A percentile compares a stretch with the other conserved stretches of the same genome.
These are phyloP conservation scores for Ernsta delagoae DNA, from an alignment of 2,888 invertebrate species.

Conservation along the genomic window DNA sequence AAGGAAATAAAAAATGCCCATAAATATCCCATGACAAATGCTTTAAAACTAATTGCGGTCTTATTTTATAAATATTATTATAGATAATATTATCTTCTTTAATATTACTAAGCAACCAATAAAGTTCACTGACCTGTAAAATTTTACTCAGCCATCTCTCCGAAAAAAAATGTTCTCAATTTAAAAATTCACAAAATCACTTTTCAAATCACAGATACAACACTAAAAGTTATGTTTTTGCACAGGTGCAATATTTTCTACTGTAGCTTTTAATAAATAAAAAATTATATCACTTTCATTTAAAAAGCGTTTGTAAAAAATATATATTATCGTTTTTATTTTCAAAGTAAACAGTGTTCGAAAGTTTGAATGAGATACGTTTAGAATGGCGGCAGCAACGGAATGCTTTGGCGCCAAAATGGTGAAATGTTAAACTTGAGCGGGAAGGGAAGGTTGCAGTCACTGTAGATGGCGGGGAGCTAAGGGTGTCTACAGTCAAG, in stretches of 20 bases:
- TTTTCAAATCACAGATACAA: conserved; percentile 7
- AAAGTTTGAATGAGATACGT: conserved; percentile 4
- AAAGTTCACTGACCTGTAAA: conserved; percentile 1
- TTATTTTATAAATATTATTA: too few species aligned
- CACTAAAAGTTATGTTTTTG: background rate
- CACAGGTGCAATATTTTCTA: background rate
- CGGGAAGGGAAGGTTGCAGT: conserved; percentile 58
- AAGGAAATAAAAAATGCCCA: too few species aligned
- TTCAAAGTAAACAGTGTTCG: background rate
- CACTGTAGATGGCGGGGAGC: conserved; percentile 53
- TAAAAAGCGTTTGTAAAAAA: background rate
- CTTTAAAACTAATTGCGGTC: too few species aligned
- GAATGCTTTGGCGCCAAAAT: conserved; percentile 62
- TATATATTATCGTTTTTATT: background rate
- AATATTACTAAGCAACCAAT: too few species aligned
- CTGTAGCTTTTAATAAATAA: background rate
- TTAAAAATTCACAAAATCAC: background rate
- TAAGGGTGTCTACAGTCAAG: conserved; percentile 6
- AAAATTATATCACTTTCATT: too few species aligned
- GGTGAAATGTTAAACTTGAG: conserved; percentile 70
- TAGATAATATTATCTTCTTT: too few species aligned
- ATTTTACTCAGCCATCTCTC: background rate
- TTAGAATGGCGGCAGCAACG: conserved; percentile 35
- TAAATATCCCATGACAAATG: too few species aligned
- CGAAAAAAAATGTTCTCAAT: background rate